A percentile compares a stretch with the other conserved stretches of the same genome.
Evolutionary conservation across 1,140 invertebrate genomes (phyloP).

Genomic region (Pseudobourletiella spinata): DNA sequence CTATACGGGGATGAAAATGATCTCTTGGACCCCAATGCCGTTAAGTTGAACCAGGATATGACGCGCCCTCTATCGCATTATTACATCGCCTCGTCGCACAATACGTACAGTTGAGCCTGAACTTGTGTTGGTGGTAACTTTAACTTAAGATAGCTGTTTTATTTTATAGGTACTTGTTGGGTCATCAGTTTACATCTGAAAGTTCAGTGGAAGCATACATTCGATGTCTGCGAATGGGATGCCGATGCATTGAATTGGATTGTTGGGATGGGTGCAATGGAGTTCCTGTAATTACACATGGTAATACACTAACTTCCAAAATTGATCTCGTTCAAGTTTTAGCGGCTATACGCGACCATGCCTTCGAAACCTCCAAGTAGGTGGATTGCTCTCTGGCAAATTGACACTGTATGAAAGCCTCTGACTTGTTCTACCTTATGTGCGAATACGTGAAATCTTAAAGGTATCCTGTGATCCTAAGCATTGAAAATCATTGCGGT

Average conservation of each 20-base stretch:
- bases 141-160: slow-evolving; percentile 27
- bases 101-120: slow-evolving; percentile 83
- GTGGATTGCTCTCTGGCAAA: no score
- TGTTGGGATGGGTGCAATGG: slow-evolving; percentile 97
- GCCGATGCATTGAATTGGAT: slow-evolving; percentile 94
- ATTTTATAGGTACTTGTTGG: slow-evolving; percentile 74
- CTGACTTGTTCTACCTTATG: no score
- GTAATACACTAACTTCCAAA: slow-evolving; percentile 94
- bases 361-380: slow-evolving; percentile 82
- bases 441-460: slow-evolving; percentile 31
- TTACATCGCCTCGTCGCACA: slow-evolving; percentile 96
- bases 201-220: slow-evolving; percentile 95
- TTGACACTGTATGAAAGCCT: no score
- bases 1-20: no score
- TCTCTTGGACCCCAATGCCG: no score
- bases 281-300: slow-evolving; percentile 89
- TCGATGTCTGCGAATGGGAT: slow-evolving; percentile 77
- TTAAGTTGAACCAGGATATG: slow-evolving; percentile 74
- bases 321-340: slow-evolving; percentile 94
- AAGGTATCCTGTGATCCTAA: slow-evolving; percentile 91
- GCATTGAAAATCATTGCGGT: slow-evolving; percentile 96
- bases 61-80: slow-evolving; percentile 80
- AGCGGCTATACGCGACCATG: slow-evolving; percentile 89
- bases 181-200: slow-evolving; percentile 93
- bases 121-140: neutral